These are phyloP conservation scores for Ranitomeya imitator DNA, from an alignment of 2,113 vertebrate genomes.

Conservation along the genomic window DNA sequence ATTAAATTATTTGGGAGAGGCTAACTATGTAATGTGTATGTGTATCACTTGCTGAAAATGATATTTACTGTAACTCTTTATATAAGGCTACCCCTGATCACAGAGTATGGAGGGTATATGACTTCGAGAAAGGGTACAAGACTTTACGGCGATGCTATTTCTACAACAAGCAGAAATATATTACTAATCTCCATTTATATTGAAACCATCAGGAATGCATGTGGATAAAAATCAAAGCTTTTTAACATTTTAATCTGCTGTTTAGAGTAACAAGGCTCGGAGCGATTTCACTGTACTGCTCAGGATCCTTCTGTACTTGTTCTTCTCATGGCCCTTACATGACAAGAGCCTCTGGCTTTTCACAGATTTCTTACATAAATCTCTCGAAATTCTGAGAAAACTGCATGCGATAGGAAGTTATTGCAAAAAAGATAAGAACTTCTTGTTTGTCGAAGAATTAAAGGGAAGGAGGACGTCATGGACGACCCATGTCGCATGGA, in stretches of 20 bases:
- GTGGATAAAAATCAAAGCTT: not conserved
- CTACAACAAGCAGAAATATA: not conserved
- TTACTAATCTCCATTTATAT: not conserved
- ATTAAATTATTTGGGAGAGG: no score
- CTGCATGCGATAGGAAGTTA: not conserved
- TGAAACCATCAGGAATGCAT: not conserved
- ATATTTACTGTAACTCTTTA: no score
- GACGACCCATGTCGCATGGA: no score
- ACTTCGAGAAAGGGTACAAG: not conserved
- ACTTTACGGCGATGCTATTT: not conserved
- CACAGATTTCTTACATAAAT: not conserved
- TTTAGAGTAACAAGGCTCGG: not conserved
- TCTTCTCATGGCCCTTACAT: not conserved
- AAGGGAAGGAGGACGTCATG: no score
- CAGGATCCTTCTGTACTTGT: no score
- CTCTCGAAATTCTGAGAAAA: not conserved
- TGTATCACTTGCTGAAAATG: no score
- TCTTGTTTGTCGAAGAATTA: not conserved
- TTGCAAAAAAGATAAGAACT: not conserved
- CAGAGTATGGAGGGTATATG: no score
- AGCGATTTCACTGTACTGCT: not conserved
- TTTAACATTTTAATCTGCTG: not conserved
- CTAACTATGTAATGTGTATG: no score
- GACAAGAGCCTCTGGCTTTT: slow-evolving; percentile 1
- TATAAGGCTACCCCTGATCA: no score